phyloP scores from a whole-genome alignment of 2,113 vertebrate genomes.

The Picathartes gymnocephalus region DNA sequence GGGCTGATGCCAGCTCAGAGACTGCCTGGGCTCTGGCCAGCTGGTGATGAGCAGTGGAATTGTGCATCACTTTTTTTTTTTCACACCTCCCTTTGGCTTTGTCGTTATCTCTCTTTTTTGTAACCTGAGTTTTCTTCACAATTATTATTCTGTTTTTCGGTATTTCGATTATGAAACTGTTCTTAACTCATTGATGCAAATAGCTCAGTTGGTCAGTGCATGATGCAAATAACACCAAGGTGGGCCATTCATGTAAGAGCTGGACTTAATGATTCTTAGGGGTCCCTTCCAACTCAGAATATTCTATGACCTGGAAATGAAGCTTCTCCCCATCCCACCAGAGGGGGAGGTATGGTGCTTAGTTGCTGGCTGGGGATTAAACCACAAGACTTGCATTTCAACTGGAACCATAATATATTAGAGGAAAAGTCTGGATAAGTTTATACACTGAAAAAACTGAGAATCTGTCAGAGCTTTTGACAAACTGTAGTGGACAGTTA shows the following conservation, averaged over 20 bases:
- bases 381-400: not conserved
- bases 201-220: not conserved
- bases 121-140: not conserved
- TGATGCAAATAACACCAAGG: too few species aligned
- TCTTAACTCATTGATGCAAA: not conserved
- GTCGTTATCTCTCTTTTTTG: fast-evolving
- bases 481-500: not conserved
- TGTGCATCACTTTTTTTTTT: not conserved
- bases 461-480: not conserved
- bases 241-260: not conserved
- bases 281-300: not conserved
- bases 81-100: not conserved
- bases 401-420: not conserved
- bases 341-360: not conserved
- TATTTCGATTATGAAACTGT: not conserved
- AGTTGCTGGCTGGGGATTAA: not conserved
- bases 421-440: not conserved
- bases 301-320: not conserved
- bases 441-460: not conserved
- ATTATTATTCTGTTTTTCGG: not conserved
- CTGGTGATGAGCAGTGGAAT: not conserved
- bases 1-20: not conserved
- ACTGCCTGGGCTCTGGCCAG: not conserved
- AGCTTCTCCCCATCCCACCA: not conserved
- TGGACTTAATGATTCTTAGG: too few species aligned